Base-by-base conservation (phyloP, 1,140 invertebrate genomes). In the Myzus persicae region DNA sequence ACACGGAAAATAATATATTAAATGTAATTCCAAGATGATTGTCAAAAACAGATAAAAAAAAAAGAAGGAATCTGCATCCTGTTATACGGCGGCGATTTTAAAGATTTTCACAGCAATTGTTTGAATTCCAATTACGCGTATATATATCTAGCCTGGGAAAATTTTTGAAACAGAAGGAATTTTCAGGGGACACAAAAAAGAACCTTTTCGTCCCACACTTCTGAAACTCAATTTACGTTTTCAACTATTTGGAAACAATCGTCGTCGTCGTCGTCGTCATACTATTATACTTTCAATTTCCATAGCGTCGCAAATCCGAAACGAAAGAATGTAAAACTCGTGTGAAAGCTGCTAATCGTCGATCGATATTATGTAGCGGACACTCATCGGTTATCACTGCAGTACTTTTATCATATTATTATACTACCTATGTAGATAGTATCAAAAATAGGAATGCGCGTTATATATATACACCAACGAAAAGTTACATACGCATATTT, bases 141-240 rank as follows among this genome's bases (percentile, higher is more conserved):
- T 87, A 85, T 87, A n/a, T 48, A 88, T 18, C 31, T 87, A n/a
- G n/a, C 20, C 87, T 89, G 87, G 36, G n/a, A 89, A 89, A 88
- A 87, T 36, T 46, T 85, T 89, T 42, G n/a, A 89, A 89, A 89
- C 22, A 1, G 46, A 51, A 89, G 87, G 87, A 89, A 89, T 89
- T 89, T 89, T 51, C n/a, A 51, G 36, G 2, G 7, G 18, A 89
- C 11, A 48, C n/a, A 51, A 51, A 89, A 89, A 22, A 89, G 20
- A 36, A 89, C 46, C 44, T 89, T 89, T 88, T 89, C n/a, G n/a
- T 38, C 84, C 7, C n/a, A 48, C 36, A 89, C 46, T 89, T 89
- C 48, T 48, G 85, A 89, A 51, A 89, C 36, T 89, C 22, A 51
- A 51, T 89, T 51, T 51, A 51, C 51, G 87, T 89, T 89, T 88